Base-by-base conservation (phyloP, 2,113 vertebrate genomes). In the Etheostoma spectabile region DNA sequence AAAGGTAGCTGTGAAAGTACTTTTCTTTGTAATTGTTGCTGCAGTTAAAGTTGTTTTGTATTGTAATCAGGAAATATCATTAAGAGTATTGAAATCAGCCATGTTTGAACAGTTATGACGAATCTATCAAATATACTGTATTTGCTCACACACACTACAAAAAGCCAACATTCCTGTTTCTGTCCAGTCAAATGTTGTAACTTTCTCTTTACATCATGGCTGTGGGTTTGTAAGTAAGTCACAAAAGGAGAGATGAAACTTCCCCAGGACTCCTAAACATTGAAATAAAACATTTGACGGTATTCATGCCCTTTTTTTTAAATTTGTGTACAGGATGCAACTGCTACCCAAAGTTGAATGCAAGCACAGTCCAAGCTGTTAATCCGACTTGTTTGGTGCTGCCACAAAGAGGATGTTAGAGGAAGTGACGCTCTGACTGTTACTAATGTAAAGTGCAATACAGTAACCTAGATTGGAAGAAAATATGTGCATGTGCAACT, bases 351-450 rank as follows among this genome's bases (percentile, higher is more conserved):
- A n/a, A 53, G 14, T 21, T n/a, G 19, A 52, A 63, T 5, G 2
- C 2, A 42, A 45, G 60, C 19, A 45, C 13, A 46, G 22, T n/a
- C 22, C 10, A 53, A 27, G 60, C 21, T 38, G 8, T 5, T 15
- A 22, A 2, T 52, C 22, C 59, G 42, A 42, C 13, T 12, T 82
- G 75, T 30, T 57, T 16, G 1, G 53, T 90, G 84, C 85, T 93
- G 85, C 89, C 90, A 68, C 66, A 0, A 27, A 68, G 86, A 84
- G 92, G 91, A 70, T 18, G 15, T 18, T 52, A 22, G 35, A 11
- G 51, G n/a, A 83, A 10, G 13, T 68, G 27, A 51, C 15, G 2
- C 24, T 51, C 21, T 59, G 15, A 48, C 16, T 59, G 19, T 33
- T 6, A 15, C 19, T 12, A 11, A n/a, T 22, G 15, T 46, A 4